A percentile compares a stretch with the other conserved stretches of the same genome.
These are phyloP conservation scores for Siniperca knerii DNA, from an alignment of 2,113 vertebrate genomes.

Conservation along the genomic window DNA sequence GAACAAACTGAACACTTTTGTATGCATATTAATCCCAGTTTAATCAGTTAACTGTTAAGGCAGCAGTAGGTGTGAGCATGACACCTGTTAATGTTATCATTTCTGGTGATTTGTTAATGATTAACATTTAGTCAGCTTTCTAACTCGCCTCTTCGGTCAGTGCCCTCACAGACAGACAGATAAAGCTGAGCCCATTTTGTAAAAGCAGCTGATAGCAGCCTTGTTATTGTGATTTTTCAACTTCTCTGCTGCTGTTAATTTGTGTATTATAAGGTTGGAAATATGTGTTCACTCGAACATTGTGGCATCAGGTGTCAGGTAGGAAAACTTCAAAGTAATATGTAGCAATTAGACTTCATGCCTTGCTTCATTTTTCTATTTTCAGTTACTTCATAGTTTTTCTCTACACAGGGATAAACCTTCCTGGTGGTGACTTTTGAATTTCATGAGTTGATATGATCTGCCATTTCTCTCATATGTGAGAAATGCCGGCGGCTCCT, in stretches of 20 bases:
- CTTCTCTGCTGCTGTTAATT: neutral
- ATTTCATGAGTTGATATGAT: slow-evolving; percentile 6
- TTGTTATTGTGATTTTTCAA: neutral
- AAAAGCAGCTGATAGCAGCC: slow-evolving; percentile 10
- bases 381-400: neutral
- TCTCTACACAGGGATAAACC: neutral
- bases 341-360: neutral
- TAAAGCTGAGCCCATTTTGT: neutral
- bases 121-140: slow-evolving; percentile 64
- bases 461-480: slow-evolving; percentile 19
- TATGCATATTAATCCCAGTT: neutral
- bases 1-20: neutral
- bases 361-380: neutral
- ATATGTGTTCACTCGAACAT: neutral
- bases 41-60: neutral
- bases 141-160: slow-evolving; percentile 53
- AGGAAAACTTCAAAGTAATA: neutral
- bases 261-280: neutral
- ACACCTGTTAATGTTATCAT: slow-evolving; percentile 10
- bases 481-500: slow-evolving; percentile 60
- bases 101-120: slow-evolving; percentile 59
- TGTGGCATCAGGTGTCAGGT: slow-evolving; percentile 36
- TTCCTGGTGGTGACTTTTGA: neutral
- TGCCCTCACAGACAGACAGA: slow-evolving; percentile 41
- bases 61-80: neutral